Conservation (phyloP, 2,113 vertebrate species). For the Stigmatopora nigra region DNA sequence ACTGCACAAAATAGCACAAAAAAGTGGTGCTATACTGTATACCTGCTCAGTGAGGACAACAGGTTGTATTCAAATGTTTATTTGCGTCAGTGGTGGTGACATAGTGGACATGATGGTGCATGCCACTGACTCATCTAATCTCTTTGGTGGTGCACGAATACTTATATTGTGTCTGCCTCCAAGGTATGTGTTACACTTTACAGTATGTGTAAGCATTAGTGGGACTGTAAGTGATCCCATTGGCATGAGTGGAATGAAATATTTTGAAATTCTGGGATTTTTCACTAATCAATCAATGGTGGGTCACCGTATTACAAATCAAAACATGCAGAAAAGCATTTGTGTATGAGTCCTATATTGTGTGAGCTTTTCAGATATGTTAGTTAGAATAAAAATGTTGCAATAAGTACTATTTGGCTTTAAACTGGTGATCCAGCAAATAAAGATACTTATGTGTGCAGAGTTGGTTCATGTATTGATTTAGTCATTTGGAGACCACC, state of each 20-base stretch:
- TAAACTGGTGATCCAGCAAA: neutral
- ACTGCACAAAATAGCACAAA: no score
- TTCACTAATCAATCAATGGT: constrained; percentile 2
- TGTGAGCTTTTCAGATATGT: constrained; percentile 12
- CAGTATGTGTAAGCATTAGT: constrained; percentile 2
- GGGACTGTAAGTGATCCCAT: neutral
- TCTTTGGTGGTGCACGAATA: constrained; percentile 12
- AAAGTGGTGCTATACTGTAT: constrained; percentile 1
- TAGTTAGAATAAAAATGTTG: constrained; percentile 7
- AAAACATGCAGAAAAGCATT: neutral
- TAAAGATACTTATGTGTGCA: neutral
- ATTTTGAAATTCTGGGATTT: constrained; percentile 23
- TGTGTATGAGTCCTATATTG: neutral
- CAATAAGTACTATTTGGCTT: neutral
- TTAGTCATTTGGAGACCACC: neutral
- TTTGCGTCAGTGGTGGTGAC: constrained; percentile 26
- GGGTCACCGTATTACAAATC: neutral
- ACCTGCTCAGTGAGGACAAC: constrained; percentile 7
- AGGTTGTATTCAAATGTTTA: constrained; percentile 20
- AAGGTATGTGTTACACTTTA: constrained; percentile 39
- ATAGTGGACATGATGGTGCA: constrained; percentile 58
- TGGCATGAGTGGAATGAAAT: constrained; percentile 14
- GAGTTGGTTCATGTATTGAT: constrained; percentile 1
- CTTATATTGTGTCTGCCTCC: constrained; percentile 17
- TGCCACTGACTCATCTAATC: constrained; percentile 67